Evolutionary conservation across 2,797 vertebrate genomes (phyloP), one percentile per base, ranked within the genome.

Genomic region (Dromococcyx pavoninus): DNA sequence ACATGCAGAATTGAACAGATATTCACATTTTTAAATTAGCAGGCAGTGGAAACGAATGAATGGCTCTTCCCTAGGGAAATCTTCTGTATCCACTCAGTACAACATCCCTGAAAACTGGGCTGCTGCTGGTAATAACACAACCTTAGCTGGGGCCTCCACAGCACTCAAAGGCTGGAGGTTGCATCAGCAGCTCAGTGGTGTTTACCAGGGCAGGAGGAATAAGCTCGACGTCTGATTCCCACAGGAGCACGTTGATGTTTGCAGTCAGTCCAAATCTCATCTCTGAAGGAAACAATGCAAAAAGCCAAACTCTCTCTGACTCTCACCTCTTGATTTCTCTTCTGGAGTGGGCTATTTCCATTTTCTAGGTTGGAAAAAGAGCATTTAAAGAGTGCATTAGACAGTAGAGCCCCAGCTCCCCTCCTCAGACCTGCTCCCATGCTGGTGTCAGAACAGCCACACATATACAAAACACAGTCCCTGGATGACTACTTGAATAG

Each of bases 21-120:
- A 86, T 56, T 91, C 94, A 23, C 88, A 41, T 84, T 80, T 93
- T 91, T 56, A 91, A 89, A 94, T 93, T 88, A 96, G 46, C 86
- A 88, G 67, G 16, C 66, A 51, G 86, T 18, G 75, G 78, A 72
- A 81, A 80, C 33, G 79, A 85, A 61, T 28, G 83, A 93, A 83
- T 64, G 56, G 50, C 90, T 86, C 48, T 64, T 87, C 94, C 88
- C 93, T 60, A 74, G 62, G 76, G 75, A 92, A 65, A 43, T n/a
- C 27, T 72, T 91, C 91, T 60, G 80, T 74, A 78, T 66, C 57
- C 74, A 93, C 90, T 74, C 33, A 13, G 41, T 44, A 58, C 22
- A 77, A 43, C 27, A 33, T 60, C 71, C 69, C 77, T 56, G 86
- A 37, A 65, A 93, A 80, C 71, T 23, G 83, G 75, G 72, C 69